Evolutionary conservation across 1,140 invertebrate genomes (phyloP), one percentile per base, ranked within the genome.

Genomic region (Macrosteles quadrilineatus): DNA sequence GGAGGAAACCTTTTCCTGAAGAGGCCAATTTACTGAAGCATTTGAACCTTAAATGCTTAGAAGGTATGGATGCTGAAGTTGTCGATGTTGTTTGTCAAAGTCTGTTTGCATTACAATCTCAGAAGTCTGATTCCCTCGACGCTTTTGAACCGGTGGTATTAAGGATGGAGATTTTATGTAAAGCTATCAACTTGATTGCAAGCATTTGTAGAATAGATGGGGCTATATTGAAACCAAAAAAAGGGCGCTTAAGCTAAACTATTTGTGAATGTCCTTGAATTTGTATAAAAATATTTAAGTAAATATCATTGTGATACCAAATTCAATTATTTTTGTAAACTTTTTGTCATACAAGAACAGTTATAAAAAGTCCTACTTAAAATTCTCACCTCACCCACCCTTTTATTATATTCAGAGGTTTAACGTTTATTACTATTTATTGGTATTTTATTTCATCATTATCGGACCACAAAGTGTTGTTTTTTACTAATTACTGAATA

Each of bases 211-310:
- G 2, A 11, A 4, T 59, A 11, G 55, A 59, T n/a, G 55, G 55
- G 25, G 55, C 55, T 59, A 14, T 59, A 9, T 11, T 59, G 2
- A 59, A 59, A 59, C 55, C 55, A 59, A 59, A 59, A 25, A 59
- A 59, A 59, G 55, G 55, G 23, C 25, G 55, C 4, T 59, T 59
- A 50, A 19, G 3, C 3, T 50, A 23, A 50, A n/a, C n/a, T n/a
- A n/a, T n/a, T n/a, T n/a, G n/a, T n/a, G n/a, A n/a, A n/a, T n/a
- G n/a, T n/a, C n/a, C n/a, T n/a, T n/a, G n/a, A n/a, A n/a, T n/a
- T n/a, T n/a, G n/a, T n/a, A n/a, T n/a, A n/a, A n/a, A n/a, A n/a
- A n/a, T n/a, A n/a, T n/a, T n/a, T n/a, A n/a, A n/a, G n/a, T n/a
- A n/a, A n/a, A n/a, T n/a, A n/a, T n/a, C n/a, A n/a, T n/a, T n/a